A percentile compares a stretch with the other conserved stretches of the same genome.
These are phyloP conservation scores for Piezodorus guildinii DNA, from an alignment of 1,140 invertebrate species.

Conservation along the genomic window DNA sequence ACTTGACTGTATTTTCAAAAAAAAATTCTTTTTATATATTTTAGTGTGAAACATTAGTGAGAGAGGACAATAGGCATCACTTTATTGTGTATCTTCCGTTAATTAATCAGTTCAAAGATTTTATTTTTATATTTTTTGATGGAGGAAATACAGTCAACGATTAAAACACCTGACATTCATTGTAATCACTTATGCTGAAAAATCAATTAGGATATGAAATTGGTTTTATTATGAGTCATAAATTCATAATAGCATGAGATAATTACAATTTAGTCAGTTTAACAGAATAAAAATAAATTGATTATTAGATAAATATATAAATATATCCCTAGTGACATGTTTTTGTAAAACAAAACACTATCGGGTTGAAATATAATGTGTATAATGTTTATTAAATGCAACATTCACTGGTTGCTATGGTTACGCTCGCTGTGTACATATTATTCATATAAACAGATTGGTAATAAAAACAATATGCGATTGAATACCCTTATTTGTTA, in stretches of 20 bases:
- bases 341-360: conserved; percentile 25
- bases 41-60: not conserved
- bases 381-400: conserved; percentile 22
- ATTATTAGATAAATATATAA: conserved; percentile 24
- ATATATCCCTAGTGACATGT: conserved; percentile 25
- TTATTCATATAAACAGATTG: conserved; percentile 25
- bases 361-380: conserved; percentile 22
- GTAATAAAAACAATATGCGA: conserved; percentile 25
- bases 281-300: conserved; percentile 20
- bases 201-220: conserved; percentile 1
- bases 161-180: conserved; percentile 9
- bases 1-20: conserved; percentile 22
- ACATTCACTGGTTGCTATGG: conserved; percentile 17
- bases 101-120: not conserved
- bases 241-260: conserved; percentile 10
- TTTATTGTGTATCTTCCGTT: not conserved
- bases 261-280: conserved; percentile 12
- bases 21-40: not conserved
- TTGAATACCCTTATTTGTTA: conserved; percentile 8
- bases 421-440: conserved; percentile 25
- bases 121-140: conserved; percentile 11
- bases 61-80: conserved; percentile 4
- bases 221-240: conserved; percentile 4
- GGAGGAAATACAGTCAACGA: conserved; percentile 14
- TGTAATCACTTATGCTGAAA: conserved; percentile 17